These are phyloP conservation scores for Dromas ardeola DNA, from an alignment of 2,113 vertebrate genomes.

Conservation along the genomic window DNA sequence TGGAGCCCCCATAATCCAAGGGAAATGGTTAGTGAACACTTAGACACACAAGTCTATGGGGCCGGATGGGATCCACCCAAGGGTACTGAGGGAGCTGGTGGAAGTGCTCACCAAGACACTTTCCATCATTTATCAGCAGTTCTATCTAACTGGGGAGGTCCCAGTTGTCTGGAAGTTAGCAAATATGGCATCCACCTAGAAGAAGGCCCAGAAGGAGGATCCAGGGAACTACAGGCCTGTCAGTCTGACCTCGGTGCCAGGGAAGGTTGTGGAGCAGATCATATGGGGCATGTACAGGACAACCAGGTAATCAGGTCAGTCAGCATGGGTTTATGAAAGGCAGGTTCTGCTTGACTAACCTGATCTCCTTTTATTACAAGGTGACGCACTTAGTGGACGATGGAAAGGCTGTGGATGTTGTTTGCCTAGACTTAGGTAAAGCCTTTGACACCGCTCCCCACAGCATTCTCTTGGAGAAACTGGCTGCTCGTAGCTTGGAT, in stretches of 20 bases:
- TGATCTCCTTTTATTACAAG: neutral
- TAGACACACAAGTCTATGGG: neutral
- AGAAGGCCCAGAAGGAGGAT: neutral
- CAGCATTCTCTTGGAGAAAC: neutral
- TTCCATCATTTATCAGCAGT: neutral
- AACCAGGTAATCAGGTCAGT: neutral
- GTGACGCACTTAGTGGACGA: neutral
- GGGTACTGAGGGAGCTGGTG: neutral
- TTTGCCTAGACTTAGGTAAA: neutral
- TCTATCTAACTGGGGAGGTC: neutral
- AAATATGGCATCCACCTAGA: neutral
- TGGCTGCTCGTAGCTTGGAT: neutral
- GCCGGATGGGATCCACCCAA: neutral
- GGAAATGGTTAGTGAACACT: neutral
- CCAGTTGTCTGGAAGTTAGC: neutral
- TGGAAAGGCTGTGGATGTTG: neutral
- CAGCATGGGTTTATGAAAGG: neutral
- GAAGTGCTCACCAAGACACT: neutral
- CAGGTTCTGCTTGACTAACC: neutral
- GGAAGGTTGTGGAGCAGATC: no score
- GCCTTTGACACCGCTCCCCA: neutral
- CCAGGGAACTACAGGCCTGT: neutral
- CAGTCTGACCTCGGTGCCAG: rapidly evolving
- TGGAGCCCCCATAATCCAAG: neutral
- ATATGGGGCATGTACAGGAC: rapidly evolving